Evolutionary conservation across 2,888 invertebrate genomes (phyloP).

Genomic region (Aphrophora alni): DNA sequence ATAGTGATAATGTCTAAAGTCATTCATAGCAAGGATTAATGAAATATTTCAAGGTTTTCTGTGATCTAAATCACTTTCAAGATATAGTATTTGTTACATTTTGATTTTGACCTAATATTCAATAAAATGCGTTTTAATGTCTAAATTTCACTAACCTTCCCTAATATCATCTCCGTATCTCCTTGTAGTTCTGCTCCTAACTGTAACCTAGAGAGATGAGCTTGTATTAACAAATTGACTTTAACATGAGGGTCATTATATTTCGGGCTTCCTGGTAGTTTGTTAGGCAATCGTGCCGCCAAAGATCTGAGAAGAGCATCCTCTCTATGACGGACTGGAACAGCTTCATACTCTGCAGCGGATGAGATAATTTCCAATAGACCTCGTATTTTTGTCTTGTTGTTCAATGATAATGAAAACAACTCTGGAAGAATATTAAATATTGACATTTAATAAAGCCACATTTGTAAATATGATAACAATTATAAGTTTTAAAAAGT

Average conservation of each 20-base stretch:
- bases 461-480: too few relatives aligned
- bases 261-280: conserved; percentile 67
- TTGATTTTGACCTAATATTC: too few relatives aligned
- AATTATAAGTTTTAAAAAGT: background rate
- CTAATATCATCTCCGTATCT: conserved; percentile 90
- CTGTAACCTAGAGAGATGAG: conserved; percentile 93
- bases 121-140: too few relatives aligned
- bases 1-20: too few relatives aligned
- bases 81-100: too few relatives aligned
- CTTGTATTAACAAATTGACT: conserved; percentile 93
- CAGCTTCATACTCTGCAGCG: conserved; percentile 94
- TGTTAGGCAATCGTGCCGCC: conserved; percentile 67
- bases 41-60: too few relatives aligned
- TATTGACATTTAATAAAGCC: background rate
- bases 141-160: conserved; percentile 62
- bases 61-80: too few relatives aligned
- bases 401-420: conserved; percentile 95
- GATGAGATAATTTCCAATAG: conserved; percentile 97
- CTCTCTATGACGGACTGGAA: conserved; percentile 94
- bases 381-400: conserved; percentile 96
- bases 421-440: conserved; percentile 72
- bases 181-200: conserved; percentile 95
- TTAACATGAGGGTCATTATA: conserved; percentile 98
- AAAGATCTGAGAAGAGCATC: conserved; percentile 80
- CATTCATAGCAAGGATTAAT: too few relatives aligned